Evolutionary conservation across 1,140 invertebrate genomes (phyloP), one percentile per base, ranked within the genome.

Genomic region (Capitella teleta): DNA sequence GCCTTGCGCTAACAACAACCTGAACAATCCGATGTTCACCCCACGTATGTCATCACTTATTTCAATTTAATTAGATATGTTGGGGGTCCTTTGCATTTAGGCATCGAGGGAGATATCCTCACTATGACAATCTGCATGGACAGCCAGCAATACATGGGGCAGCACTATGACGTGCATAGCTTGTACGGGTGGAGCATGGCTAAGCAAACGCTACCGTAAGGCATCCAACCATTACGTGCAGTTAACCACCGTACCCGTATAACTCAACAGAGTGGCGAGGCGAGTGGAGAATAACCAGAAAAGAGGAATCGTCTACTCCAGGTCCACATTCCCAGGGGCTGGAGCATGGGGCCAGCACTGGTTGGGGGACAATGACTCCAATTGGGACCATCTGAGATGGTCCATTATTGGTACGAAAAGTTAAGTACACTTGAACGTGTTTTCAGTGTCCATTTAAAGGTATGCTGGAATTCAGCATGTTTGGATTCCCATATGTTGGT

Each of bases 341-440:
- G 88, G 87, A 5, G 73, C 74, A 51, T 86, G 79, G 63, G 78
- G 80, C 10, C 87, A 85, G 4, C 86, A 90, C 72, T 92, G 89
- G 89, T 83, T 84, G 54, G 88, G 88, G 14, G 54, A 56, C 41
- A 56, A 56, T 28, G 26, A 28, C 25, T 21, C 36, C 36, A 28
- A 18, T 18, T 56, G 54, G 54, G 24, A 25, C n/a, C 36, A 56
- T 32, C 23, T 56, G 28, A 52, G 41, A 26, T n/a, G 44, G 5
- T 56, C 54, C 28, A 54, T 56, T 16, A 49, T 56, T 26, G 54
- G 51, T 53, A n/a, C n/a, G n/a, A n/a, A n/a, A n/a, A n/a, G n/a
- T n/a, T n/a, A n/a, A n/a, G n/a, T n/a, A n/a, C n/a, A n/a, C n/a
- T n/a, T n/a, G n/a, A n/a, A n/a, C n/a, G n/a, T n/a, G n/a, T n/a